Percentiles rank a stretch among this genome's conserved stretches.
Conservation (phyloP, 2,113 vertebrate genomes). For the Paradoxurus hermaphroditus region DNA sequence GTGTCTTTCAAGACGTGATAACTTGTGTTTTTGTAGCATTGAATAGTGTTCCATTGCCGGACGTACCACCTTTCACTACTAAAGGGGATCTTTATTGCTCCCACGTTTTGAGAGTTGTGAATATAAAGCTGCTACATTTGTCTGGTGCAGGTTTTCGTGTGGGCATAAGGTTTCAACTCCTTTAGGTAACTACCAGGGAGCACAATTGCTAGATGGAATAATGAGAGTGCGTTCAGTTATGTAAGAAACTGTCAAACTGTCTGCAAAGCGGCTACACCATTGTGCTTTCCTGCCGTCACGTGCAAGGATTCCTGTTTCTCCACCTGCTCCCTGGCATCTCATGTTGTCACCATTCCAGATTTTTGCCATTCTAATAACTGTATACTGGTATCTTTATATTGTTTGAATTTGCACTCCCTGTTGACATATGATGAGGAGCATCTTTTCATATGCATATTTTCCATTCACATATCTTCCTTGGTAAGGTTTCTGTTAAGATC, state of each 20-base stretch:
- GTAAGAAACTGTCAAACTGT: not conserved
- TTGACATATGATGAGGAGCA: not conserved
- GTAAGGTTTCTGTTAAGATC: not conserved
- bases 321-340: not conserved
- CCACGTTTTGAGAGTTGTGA: not conserved
- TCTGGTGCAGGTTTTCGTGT: not conserved
- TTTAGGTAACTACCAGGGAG: not conserved
- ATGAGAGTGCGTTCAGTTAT: not conserved
- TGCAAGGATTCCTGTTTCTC: not conserved
- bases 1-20: not conserved
- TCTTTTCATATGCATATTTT: not conserved
- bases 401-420: not conserved
- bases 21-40: not conserved
- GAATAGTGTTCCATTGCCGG: not conserved
- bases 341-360: not conserved
- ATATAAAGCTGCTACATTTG: not conserved
- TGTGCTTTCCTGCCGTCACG: not conserved
- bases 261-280: not conserved
- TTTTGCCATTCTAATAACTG: not conserved
- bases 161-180: not conserved
- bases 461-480: not conserved
- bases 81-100: not conserved
- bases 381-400: not conserved
- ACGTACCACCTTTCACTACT: not conserved
- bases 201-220: not conserved